Evolutionary conservation across 2,797 vertebrate genomes (phyloP), one percentile per base, ranked within the genome.

Genomic region (Helostoma temminkii): DNA sequence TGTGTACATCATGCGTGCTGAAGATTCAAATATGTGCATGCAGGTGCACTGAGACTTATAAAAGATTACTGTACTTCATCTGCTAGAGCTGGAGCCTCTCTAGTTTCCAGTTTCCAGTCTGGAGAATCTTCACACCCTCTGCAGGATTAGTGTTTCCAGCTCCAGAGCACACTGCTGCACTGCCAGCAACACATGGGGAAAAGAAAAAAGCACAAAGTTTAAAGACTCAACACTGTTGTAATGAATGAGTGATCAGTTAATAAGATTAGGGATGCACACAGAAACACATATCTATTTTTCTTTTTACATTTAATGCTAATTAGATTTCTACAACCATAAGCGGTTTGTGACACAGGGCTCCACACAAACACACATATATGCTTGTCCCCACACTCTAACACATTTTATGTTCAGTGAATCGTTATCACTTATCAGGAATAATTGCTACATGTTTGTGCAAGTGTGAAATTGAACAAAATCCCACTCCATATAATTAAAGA

Each of bases 401-500:
- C 62, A 71, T 81, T 84, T 86, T 79, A 86, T 81, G 84, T 86
- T 91, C 84, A 82, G 42, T 74, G 78, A 92, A 83, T 91, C 71
- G 54, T 88, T 90, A 92, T 91, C 88, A 90, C 87, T 87, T 90
- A 88, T 89, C 90, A 77, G 82, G 68, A 91, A 90, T 92, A 92
- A 93, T 93, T 92, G 86, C 70, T 83, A 71, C 80, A 71, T 83
- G 88, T 90, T 91, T 91, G 90, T 69, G 82, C 88, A 78, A 91
- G 87, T 91, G 90, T 92, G 89, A 93, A 94, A 93, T 91, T 92
- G 87, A 91, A 93, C 87, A 79, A 87, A 91, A 87, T 90, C 83
- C 76, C 76, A 79, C 79, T 87, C 88, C 86, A 85, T 87, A 84
- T 89, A 93, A 93, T 92, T 91, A 91, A 83, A 89, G 85, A 83